phyloP scores from a whole-genome alignment of 2,797 vertebrate species.

The Scleropages formosus region DNA sequence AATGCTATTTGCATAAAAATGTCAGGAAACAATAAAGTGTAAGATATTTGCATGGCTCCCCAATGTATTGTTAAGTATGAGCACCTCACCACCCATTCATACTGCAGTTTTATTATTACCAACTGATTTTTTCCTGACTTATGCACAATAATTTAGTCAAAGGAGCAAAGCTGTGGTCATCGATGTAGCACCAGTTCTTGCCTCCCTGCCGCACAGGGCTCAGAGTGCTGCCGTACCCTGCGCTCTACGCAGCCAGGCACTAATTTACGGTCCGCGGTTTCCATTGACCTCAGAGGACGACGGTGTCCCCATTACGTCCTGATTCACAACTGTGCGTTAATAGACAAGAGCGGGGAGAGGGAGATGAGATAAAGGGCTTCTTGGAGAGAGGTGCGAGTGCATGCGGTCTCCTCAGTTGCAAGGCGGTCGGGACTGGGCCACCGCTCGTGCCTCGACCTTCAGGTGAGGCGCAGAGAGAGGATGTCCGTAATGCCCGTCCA shows the following conservation, averaged over 20 bases:
- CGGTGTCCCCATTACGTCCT: slow-evolving; percentile 21
- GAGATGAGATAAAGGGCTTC: slow-evolving; percentile 5
- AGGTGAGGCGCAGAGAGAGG: slow-evolving; percentile 5
- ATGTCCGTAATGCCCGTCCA: not conserved
- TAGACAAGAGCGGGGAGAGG: not conserved
- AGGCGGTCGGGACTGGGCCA: not conserved
- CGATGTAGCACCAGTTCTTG: not conserved
- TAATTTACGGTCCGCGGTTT: not conserved
- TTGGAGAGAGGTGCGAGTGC: no score
- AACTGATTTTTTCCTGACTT: slow-evolving; percentile 16
- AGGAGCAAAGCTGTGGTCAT: not conserved
- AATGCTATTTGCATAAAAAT: no score
- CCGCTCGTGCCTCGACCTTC: slow-evolving; percentile 26
- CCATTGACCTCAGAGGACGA: slow-evolving; percentile 16
- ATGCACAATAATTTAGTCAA: not conserved
- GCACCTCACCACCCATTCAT: not conserved
- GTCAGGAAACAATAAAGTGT: no score
- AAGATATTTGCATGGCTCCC: no score
- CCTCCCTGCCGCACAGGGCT: slow-evolving; percentile 1
- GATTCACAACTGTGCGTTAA: slow-evolving; percentile 13
- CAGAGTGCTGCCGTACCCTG: not conserved
- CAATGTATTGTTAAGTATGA: not conserved
- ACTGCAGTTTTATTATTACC: slow-evolving; percentile 3
- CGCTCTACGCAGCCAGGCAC: not conserved
- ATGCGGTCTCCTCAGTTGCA: no score